These are phyloP conservation scores for Tragelaphus buxtoni DNA, from an alignment of 2,113 vertebrate genomes.

Conservation along the genomic window DNA sequence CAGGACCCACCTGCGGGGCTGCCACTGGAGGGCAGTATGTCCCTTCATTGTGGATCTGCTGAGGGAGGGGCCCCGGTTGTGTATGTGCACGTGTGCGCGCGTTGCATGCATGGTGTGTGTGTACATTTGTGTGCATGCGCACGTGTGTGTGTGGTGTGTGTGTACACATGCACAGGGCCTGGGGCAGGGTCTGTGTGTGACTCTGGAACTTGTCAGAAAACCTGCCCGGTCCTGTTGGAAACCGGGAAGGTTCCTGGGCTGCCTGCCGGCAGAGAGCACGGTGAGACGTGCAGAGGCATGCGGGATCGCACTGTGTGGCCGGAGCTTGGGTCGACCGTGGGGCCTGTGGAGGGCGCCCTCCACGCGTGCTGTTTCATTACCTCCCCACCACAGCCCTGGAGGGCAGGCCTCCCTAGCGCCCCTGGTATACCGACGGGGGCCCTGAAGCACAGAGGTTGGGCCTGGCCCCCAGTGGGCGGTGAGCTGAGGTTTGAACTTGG, in stretches of 20 bases:
- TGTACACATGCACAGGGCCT: not conserved
- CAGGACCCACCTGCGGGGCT: not conserved
- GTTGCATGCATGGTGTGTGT: not conserved
- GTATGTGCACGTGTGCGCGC: accelerated
- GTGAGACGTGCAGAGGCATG: accelerated
- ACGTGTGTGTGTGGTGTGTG: too few species aligned
- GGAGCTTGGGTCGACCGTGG: accelerated
- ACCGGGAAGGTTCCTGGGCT: not conserved
- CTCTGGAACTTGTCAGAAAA: not conserved
- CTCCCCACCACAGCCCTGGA: accelerated
- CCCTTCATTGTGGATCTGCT: not conserved
- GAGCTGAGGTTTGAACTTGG: not conserved
- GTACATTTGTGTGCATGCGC: too few species aligned
- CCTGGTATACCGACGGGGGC: not conserved
- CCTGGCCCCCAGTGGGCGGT: not conserved
- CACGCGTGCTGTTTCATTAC: accelerated
- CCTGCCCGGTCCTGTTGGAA: not conserved
- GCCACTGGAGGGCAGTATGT: conserved; percentile 4
- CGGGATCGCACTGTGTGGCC: accelerated
- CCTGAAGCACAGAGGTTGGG: not conserved
- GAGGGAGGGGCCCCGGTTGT: not conserved
- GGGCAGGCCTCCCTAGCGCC: too few species aligned
- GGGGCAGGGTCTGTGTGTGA: not conserved
- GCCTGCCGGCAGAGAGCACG: not conserved
- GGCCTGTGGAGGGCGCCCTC: not conserved